Conservation (phyloP, 2,797 vertebrate species). For the Danio choprae region DNA sequence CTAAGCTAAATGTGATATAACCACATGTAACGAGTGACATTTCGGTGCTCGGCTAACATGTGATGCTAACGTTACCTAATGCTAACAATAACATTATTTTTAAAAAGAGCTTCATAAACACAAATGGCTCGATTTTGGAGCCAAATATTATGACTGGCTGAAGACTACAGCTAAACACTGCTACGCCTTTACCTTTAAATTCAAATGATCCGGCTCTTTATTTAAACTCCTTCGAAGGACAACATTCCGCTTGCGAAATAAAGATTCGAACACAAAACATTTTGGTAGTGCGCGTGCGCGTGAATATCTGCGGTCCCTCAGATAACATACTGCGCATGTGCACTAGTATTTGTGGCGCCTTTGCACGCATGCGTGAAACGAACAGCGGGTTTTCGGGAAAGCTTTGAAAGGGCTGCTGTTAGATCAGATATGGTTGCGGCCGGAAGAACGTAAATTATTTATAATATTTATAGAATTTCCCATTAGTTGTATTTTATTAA, state of each 20-base stretch:
- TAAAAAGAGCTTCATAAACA: neutral
- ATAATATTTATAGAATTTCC: too few relatives aligned
- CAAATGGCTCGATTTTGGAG: neutral
- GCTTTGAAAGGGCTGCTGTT: too few relatives aligned
- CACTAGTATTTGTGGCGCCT: neutral
- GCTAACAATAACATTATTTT: neutral
- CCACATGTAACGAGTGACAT: neutral
- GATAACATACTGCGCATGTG: neutral
- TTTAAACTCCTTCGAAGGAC: constrained; percentile 78
- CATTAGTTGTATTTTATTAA: too few relatives aligned
- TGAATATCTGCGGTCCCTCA: fast-evolving
- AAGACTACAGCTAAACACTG: constrained; percentile 2
- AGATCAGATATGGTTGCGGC: too few relatives aligned
- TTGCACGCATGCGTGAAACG: neutral
- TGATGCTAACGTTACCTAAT: constrained; percentile 8
- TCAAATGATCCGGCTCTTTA: constrained; percentile 83
- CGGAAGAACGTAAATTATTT: too few relatives aligned
- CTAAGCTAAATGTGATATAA: neutral
- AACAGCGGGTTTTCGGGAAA: neutral
- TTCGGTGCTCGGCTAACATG: neutral
- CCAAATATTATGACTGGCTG: neutral
- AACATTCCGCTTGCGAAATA: constrained; percentile 73
- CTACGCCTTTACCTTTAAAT: constrained; percentile 77
- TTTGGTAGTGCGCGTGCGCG: constrained; percentile 44
- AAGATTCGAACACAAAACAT: constrained; percentile 65